These are phyloP conservation scores for Labeo calbasu DNA, from an alignment of 2,797 vertebrate genomes.

Conservation along the genomic window DNA sequence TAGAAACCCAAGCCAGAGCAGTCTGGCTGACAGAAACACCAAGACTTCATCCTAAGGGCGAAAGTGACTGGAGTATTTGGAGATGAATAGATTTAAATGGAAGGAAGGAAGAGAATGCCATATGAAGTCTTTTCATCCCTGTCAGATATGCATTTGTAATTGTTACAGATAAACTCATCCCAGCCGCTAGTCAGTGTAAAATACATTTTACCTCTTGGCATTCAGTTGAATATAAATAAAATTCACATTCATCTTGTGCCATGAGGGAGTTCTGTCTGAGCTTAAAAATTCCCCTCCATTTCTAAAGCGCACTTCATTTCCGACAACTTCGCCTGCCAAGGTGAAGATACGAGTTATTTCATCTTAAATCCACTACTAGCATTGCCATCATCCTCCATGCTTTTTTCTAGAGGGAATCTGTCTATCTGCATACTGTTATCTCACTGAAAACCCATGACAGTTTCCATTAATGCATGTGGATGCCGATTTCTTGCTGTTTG, in stretches of 20 bases:
- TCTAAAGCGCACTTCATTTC: conserved; percentile 22
- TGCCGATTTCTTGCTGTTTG: conserved; percentile 58
- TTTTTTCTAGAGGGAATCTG: conserved; percentile 52
- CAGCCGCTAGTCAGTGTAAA: conserved; percentile 34
- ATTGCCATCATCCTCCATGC: conserved; percentile 3
- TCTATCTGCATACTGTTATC: conserved; percentile 64
- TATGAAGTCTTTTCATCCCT: conserved; percentile 13
- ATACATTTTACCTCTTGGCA: conserved; percentile 25
- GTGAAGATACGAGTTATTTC: conserved; percentile 62
- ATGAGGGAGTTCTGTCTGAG: conserved; percentile 33
- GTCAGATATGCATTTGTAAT: conserved; percentile 46
- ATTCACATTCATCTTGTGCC: conserved; percentile 46
- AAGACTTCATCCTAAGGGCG: conserved; percentile 21
- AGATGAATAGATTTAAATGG: conserved; percentile 23
- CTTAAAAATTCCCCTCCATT: conserved; percentile 21
- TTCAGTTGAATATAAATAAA: conserved; percentile 31
- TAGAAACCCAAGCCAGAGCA: conserved; percentile 68
- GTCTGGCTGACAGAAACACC: conserved; percentile 36
- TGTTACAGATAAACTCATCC: conserved; percentile 40
- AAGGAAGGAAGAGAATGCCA: background rate
- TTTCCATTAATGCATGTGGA: conserved; percentile 69
- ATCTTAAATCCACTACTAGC: conserved; percentile 43
- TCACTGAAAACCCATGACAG: conserved; percentile 64
- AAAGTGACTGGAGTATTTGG: conserved; percentile 13
- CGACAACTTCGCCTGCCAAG: conserved; percentile 46